Evolutionary conservation across 53 echinoderm and acorn worm genomes (phyloP).

Genomic region (Temnopleurus reevesii): DNA sequence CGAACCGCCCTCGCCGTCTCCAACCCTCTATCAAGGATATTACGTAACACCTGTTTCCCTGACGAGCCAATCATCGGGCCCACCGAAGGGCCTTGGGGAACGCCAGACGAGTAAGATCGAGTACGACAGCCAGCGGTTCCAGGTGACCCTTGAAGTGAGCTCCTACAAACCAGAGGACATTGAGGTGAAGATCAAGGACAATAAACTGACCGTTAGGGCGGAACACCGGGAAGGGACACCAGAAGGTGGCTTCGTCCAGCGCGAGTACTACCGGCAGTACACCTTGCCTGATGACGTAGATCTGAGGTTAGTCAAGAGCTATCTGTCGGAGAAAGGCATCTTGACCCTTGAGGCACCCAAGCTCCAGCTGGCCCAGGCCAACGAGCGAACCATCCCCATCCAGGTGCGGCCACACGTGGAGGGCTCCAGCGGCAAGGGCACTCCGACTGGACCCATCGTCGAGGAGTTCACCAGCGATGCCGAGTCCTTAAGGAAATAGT

Average conservation of each 20-base stretch:
- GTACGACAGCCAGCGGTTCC: slow-evolving; percentile 87
- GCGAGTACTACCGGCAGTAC: slow-evolving; percentile 94
- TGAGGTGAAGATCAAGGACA: slow-evolving; percentile 94
- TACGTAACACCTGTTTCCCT: slow-evolving; percentile 76
- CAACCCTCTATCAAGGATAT: slow-evolving; percentile 82
- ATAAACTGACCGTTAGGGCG: slow-evolving; percentile 86
- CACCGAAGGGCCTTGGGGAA: slow-evolving; percentile 61
- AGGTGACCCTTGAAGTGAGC: slow-evolving; percentile 92
- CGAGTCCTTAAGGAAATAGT: slow-evolving; percentile 64
- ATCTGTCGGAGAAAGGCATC: slow-evolving; percentile 76
- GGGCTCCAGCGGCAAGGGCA: slow-evolving; percentile 60
- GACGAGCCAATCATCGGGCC: slow-evolving; percentile 61
- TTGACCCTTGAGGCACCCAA: slow-evolving; percentile 89
- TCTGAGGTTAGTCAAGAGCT: slow-evolving; percentile 77
- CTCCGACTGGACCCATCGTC: slow-evolving; percentile 73
- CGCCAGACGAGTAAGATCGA: slow-evolving; percentile 91
- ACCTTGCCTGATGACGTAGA: slow-evolving; percentile 95
- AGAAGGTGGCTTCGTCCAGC: slow-evolving; percentile 78
- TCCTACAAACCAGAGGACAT: slow-evolving; percentile 94
- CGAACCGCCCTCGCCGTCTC: slow-evolving; percentile 35
- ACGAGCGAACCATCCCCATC: slow-evolving; percentile 84
- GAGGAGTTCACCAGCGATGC: slow-evolving; percentile 90
- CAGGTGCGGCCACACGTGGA: slow-evolving; percentile 62
- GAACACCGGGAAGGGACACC: slow-evolving; percentile 78
- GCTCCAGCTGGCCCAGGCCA: slow-evolving; percentile 60